These are phyloP conservation scores for Hippocampus zosterae DNA, from an alignment of 2,113 vertebrate species.

Conservation along the genomic window DNA sequence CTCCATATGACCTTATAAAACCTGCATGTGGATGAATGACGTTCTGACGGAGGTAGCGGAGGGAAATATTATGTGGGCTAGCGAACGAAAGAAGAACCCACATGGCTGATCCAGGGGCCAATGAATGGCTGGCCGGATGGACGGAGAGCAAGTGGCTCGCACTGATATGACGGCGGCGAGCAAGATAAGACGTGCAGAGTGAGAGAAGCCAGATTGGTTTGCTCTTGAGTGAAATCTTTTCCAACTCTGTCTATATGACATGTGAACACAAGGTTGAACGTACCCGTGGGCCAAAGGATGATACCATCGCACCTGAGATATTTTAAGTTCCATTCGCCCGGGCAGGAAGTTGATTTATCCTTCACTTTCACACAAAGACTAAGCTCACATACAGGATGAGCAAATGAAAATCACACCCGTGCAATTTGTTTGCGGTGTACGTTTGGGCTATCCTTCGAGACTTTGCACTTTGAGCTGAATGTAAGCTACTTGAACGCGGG, in stretches of 20 bases:
- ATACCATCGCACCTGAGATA: conserved; percentile 56
- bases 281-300: conserved; percentile 29
- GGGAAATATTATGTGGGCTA: not conserved
- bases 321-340: conserved; percentile 44
- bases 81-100: conserved; percentile 10
- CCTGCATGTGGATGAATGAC: conserved; percentile 2
- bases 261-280: conserved; percentile 12
- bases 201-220: conserved; percentile 41
- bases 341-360: conserved; percentile 36
- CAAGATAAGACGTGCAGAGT: conserved; percentile 43
- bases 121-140: conserved; percentile 31
- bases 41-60: not conserved
- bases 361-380: conserved; percentile 15
- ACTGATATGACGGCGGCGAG: conserved; percentile 32
- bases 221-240: conserved; percentile 33
- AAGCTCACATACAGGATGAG: conserved; percentile 8
- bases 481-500: not conserved
- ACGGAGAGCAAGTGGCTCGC: conserved; percentile 42
- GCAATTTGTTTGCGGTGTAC: conserved; percentile 1
- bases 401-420: not conserved
- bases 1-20: conserved; percentile 52
- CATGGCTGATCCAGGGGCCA: conserved; percentile 11
- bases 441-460: conserved; percentile 10
- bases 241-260: conserved; percentile 13
- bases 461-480: not conserved